Conservation (phyloP, 1,140 invertebrate genomes). For the Elysia chlorotica region DNA sequence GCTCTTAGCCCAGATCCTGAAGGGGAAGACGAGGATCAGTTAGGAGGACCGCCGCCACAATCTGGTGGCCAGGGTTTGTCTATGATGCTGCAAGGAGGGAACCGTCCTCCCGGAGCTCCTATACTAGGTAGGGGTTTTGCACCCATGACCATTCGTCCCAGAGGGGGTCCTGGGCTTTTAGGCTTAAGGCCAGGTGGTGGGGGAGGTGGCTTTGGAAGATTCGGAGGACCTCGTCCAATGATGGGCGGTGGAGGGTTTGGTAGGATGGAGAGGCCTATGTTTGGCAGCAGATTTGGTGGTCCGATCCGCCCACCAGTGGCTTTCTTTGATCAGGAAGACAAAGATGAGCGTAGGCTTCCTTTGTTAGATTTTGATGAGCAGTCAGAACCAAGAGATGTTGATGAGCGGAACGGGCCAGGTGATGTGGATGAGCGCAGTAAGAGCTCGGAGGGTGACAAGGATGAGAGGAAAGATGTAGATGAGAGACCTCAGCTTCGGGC, state of each 20-base stretch:
- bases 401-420: neutral
- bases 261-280: slow-evolving; percentile 10
- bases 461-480: slow-evolving; percentile 2
- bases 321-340: slow-evolving; percentile 22
- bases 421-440: slow-evolving; percentile 24
- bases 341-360: slow-evolving; percentile 22
- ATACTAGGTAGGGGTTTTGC: slow-evolving; percentile 22
- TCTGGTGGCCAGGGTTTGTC: neutral
- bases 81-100: slow-evolving; percentile 21
- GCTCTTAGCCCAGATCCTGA: too few species aligned
- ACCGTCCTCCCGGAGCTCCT: slow-evolving; percentile 20
- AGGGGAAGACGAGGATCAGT: too few species aligned
- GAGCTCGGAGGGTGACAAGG: slow-evolving; percentile 4
- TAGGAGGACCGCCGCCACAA: neutral
- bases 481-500: neutral
- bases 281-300: slow-evolving; percentile 19
- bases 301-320: slow-evolving; percentile 2
- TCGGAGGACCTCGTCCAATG: slow-evolving; percentile 20
- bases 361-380: slow-evolving; percentile 5
- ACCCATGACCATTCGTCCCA: slow-evolving; percentile 23
- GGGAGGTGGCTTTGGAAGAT: slow-evolving; percentile 17
- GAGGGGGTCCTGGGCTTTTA: slow-evolving; percentile 35
- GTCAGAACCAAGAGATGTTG: neutral
- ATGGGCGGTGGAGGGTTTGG: slow-evolving; percentile 14
- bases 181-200: slow-evolving; percentile 30